These are phyloP conservation scores for Clitarchus hookeri DNA, from an alignment of 2,888 invertebrate species.

Conservation along the genomic window DNA sequence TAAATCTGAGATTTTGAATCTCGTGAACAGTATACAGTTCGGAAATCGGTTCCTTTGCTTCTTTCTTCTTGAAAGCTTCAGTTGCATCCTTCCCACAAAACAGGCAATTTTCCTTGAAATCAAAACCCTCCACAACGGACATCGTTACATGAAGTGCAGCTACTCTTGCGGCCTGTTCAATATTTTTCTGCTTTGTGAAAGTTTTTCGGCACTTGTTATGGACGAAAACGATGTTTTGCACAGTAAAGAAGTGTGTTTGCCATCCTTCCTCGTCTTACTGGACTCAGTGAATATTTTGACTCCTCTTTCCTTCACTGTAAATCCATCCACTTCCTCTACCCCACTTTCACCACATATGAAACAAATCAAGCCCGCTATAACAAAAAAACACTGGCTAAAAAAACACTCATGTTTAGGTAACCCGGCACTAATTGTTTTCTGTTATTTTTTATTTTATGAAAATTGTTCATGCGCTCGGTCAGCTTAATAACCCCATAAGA, in stretches of 20 bases:
- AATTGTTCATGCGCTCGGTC: too few relatives aligned
- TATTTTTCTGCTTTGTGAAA: neutral
- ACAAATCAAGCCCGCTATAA: neutral
- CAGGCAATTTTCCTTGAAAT: neutral
- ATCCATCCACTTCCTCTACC: neutral
- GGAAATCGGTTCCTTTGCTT: neutral
- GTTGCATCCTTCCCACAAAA: neutral
- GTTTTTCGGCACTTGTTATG: neutral
- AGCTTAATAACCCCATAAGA: too few relatives aligned
- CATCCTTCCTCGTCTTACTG: neutral
- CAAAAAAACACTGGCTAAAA: too few relatives aligned
- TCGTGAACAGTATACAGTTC: neutral
- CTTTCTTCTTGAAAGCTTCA: neutral
- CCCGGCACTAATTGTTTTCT: too few relatives aligned
- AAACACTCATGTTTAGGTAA: too few relatives aligned
- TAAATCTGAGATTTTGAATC: neutral
- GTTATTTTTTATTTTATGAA: too few relatives aligned
- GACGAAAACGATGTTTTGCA: neutral
- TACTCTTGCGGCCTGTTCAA: neutral
- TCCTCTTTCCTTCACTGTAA: neutral
- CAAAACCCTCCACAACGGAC: neutral
- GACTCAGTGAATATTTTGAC: neutral
- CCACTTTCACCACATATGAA: neutral
- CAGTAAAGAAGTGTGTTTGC: neutral
- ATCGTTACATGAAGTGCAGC: neutral